Percentiles rank a stretch among this genome's conserved stretches.
These are phyloP conservation scores for Eurosta solidaginis DNA, from an alignment of 1,140 invertebrate genomes.

Conservation along the genomic window DNA sequence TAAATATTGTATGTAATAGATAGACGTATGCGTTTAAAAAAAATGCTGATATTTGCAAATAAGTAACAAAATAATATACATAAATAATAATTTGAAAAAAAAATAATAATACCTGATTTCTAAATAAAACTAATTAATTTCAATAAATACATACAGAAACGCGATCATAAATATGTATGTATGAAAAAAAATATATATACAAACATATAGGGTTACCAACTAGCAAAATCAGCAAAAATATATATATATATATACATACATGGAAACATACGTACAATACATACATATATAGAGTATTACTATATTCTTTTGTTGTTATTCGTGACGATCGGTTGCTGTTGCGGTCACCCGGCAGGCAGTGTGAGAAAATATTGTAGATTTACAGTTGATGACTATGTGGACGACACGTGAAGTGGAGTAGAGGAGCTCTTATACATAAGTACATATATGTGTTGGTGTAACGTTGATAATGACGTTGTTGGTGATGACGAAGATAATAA, in stretches of 20 bases:
- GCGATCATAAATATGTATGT: background rate
- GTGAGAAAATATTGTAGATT: conserved; percentile 14
- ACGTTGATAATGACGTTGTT: background rate
- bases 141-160: background rate
- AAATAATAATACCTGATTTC: background rate
- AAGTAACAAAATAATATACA: background rate
- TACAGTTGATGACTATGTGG: background rate
- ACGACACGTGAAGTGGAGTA: background rate
- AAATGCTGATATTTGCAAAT: conserved; percentile 29
- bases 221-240: too few relatives aligned
- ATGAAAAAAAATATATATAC: background rate
- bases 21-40: background rate
- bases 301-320: conserved; percentile 5
- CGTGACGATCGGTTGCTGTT: conserved; percentile 4
- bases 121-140: background rate
- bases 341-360: conserved; percentile 24
- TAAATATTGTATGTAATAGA: background rate
- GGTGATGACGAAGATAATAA: background rate
- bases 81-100: background rate
- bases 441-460: background rate
- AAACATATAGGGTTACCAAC: conserved; percentile 24
- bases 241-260: too few relatives aligned
- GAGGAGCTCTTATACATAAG: background rate
- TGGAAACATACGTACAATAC: too few relatives aligned
- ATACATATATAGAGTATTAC: too few relatives aligned